A percentile compares a stretch with the other conserved stretches of the same genome.
Evolutionary conservation across 2,113 vertebrate genomes (phyloP).

Genomic region (Megatriorchis doriae): DNA sequence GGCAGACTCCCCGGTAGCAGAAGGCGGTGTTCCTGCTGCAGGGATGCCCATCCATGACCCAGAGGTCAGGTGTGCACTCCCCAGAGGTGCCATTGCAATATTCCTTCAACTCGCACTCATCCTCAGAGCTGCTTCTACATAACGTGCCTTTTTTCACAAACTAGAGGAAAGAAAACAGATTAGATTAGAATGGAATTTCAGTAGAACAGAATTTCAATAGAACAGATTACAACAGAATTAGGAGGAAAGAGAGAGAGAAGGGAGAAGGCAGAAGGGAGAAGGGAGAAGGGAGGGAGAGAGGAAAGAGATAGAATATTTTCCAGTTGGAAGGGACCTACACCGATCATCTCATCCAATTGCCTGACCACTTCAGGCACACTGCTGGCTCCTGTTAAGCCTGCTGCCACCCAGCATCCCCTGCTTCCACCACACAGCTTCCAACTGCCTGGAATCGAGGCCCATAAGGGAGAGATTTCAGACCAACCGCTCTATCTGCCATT

Average conservation of each 20-base stretch:
- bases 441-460: neutral
- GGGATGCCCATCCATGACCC: neutral
- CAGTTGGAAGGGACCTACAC: neutral
- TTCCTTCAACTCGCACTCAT: neutral
- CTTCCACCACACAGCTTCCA: neutral
- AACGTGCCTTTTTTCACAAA: neutral
- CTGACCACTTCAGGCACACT: neutral
- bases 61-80: neutral
- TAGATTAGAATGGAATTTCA: neutral
- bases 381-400: neutral
- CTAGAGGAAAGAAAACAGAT: neutral
- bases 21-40: neutral
- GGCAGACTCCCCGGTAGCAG: neutral
- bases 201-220: too few relatives aligned
- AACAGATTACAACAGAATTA: neutral
- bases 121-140: neutral
- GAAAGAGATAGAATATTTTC: neutral
- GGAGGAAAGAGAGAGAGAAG: too few relatives aligned
- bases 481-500: neutral
- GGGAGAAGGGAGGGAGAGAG: neutral
- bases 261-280: too few relatives aligned
- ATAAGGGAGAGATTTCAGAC: neutral
- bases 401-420: neutral
- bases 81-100: slow-evolving; percentile 5
- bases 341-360: neutral